Conservation (phyloP, 2,797 vertebrate genomes). For the Furcifer pardalis region DNA sequence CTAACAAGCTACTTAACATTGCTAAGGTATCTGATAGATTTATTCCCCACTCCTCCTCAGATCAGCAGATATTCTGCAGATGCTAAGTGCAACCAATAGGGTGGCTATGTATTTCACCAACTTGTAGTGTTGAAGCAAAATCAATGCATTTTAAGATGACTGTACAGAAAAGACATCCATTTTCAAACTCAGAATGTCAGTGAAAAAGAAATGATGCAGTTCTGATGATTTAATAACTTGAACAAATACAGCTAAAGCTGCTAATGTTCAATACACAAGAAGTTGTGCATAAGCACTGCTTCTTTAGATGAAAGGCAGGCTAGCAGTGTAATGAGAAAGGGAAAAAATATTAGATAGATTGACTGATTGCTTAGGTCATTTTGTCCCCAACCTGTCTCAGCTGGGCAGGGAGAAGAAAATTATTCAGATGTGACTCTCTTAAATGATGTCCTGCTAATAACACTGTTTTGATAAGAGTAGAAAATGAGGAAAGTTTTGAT, state of each 20-base stretch:
- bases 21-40: slow-evolving; percentile 1
- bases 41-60: slow-evolving; percentile 38
- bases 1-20: slow-evolving; percentile 33
- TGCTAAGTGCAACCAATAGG: slow-evolving; percentile 17
- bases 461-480: too few relatives aligned
- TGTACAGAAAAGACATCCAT: slow-evolving; percentile 17
- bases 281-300: not conserved
- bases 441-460: too few relatives aligned
- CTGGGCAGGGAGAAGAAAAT: too few relatives aligned
- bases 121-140: slow-evolving; percentile 39
- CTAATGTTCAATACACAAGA: not conserved
- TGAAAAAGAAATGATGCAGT: slow-evolving; percentile 13
- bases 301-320: too few relatives aligned
- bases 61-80: slow-evolving; percentile 54
- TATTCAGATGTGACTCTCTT: too few relatives aligned
- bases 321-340: too few relatives aligned
- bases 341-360: too few relatives aligned
- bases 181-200: not conserved
- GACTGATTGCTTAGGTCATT: too few relatives aligned
- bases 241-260: slow-evolving; percentile 3
- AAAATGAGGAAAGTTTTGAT: too few relatives aligned
- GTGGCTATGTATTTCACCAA: slow-evolving; percentile 29
- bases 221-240: slow-evolving; percentile 16
- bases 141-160: slow-evolving; percentile 24
- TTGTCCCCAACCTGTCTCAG: too few relatives aligned